Evolutionary conservation across 2,888 invertebrate species (phyloP).

Genomic region (Catotricha subobsoleta): DNA sequence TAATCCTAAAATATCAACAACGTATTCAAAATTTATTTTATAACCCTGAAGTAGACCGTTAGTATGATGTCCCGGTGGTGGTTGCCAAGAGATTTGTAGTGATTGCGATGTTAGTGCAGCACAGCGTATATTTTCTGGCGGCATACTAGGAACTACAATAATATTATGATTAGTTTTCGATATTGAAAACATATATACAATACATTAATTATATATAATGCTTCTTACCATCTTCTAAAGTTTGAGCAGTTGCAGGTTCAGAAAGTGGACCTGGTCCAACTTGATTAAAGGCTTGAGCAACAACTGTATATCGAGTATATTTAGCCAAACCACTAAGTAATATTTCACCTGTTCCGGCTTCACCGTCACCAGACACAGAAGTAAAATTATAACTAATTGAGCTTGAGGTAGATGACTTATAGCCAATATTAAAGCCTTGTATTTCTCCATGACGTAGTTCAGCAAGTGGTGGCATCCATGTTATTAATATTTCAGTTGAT

Average conservation of each 20-base stretch:
- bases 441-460: constrained; percentile 57
- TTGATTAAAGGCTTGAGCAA: constrained; percentile 57
- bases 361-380: constrained; percentile 47
- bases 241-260: constrained; percentile 47
- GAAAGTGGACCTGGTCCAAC: constrained; percentile 54
- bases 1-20: constrained; percentile 34
- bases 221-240: constrained; percentile 54
- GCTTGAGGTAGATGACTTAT: constrained; percentile 27
- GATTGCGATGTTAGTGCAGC: constrained; percentile 56
- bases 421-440: constrained; percentile 54
- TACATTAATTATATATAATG: too few relatives aligned
- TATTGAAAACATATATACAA: too few relatives aligned
- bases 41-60: constrained; percentile 64
- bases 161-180: too few relatives aligned
- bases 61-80: constrained; percentile 50
- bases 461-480: constrained; percentile 51
- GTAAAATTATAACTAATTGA: constrained; percentile 46
- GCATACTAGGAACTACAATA: constrained; percentile 49
- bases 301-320: constrained; percentile 47
- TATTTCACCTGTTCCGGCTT: constrained; percentile 46
- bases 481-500: constrained; percentile 52
- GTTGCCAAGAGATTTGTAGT: constrained; percentile 63
- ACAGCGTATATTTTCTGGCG: constrained; percentile 63
- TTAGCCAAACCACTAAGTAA: constrained; percentile 43
- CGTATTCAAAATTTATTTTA: constrained; percentile 48